Evolutionary conservation across 2,888 invertebrate genomes (phyloP), one percentile per base, ranked within the genome.

Genomic region (Ecliptopera silaceata): DNA sequence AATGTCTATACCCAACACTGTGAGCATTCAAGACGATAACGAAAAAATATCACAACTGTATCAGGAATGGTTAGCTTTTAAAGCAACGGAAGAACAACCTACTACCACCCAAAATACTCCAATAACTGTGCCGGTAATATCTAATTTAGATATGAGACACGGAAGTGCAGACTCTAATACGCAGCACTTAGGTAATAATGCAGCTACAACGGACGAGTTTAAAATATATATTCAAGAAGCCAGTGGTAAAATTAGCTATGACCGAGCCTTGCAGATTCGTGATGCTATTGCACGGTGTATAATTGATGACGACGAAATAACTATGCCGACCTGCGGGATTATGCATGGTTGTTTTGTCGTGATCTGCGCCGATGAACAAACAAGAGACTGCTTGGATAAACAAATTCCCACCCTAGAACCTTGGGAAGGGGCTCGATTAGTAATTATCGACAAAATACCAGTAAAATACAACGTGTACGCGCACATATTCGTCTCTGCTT

Each of bases 341-440:
- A 12, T 6, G 8, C 11, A 3, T 0, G 46, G 31, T 15, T 26
- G 15, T 18, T 36, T 42, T 20, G 22, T 54, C 0, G 29, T 50
- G 6, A 36, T 11, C 3, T 59, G 58, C n/a, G 10, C 12, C 4
- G 15, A 54, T 43, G 49, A 42, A 32, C 5, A 45, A 3, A 42
- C 54, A 4, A 59, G 58, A 31, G 58, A 59, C 22, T 54, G 49
- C 36, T 46, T 59, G 17, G 58, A 59, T 15, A 59, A 54, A 18
- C 12, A 54, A 46, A 53, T 59, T 2, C 58, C 54, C 1, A 38
- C 54, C 5, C 20, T 59, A 17, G 15, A 15, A 11, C 58, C 58
- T 5, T 59, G 58, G 58, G 12, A 39, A 10, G 46, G 50, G 2
- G 58, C 58, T 13, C 26, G 46, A 42, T 46, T 59, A 3, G 11